A percentile compares a stretch with the other conserved stretches of the same genome.
Evolutionary conservation across 2,888 invertebrate genomes (phyloP).

Genomic region (Rhogogaster chlorosoma): DNA sequence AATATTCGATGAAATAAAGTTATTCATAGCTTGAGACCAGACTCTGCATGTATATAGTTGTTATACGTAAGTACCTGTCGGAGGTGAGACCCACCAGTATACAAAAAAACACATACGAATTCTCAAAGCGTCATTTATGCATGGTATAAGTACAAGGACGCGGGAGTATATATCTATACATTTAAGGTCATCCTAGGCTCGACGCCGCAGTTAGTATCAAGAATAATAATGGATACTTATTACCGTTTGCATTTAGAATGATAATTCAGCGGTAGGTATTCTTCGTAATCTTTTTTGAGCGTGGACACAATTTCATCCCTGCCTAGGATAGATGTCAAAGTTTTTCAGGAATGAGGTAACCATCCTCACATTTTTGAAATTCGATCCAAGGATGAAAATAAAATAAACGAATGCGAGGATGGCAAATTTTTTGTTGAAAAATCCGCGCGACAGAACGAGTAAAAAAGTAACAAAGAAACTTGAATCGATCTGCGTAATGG

Average conservation of each 20-base stretch:
- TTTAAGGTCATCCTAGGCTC: constrained; percentile 22
- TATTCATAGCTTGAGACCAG: background rate
- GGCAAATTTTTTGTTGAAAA: background rate
- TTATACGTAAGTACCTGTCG: background rate
- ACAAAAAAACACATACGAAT: constrained; percentile 7
- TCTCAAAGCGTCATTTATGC: constrained; percentile 6
- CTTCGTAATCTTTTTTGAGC: background rate
- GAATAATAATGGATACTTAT: background rate
- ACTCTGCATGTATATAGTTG: background rate
- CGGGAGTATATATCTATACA: background rate
- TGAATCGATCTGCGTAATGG: background rate
- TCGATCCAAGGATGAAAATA: background rate
- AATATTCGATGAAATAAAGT: constrained; percentile 10
- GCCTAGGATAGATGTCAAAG: background rate
- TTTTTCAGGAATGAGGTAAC: background rate
- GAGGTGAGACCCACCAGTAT: background rate
- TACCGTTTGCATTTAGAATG: background rate
- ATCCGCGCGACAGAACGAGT: background rate
- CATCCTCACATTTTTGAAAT: background rate
- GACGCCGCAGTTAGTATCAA: background rate
- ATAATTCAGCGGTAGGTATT: background rate
- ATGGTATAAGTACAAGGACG: background rate
- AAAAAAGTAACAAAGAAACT: background rate
- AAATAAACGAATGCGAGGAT: background rate
- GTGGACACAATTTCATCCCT: background rate